Conservation (phyloP, 2,113 vertebrate species). For the Crocuta crocuta region DNA sequence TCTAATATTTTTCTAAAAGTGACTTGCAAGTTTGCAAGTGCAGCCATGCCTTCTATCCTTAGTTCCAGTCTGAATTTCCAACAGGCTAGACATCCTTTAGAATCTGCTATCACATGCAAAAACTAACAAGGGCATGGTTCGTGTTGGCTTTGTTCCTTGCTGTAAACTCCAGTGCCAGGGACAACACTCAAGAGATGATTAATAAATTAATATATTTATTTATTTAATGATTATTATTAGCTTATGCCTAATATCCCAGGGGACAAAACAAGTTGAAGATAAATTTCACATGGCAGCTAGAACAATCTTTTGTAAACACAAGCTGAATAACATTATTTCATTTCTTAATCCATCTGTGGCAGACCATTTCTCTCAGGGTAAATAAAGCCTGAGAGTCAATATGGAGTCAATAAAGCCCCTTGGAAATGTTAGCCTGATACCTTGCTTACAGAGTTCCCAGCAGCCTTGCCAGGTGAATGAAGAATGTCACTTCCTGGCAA, state of each 20-base stretch:
- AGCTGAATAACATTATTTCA: background rate
- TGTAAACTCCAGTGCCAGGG: background rate
- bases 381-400: background rate
- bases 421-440: background rate
- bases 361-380: background rate
- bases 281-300: background rate
- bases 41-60: background rate
- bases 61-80: background rate
- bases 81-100: background rate
- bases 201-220: background rate
- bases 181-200: background rate
- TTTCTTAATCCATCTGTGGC: background rate
- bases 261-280: background rate
- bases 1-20: background rate
- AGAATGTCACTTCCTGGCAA: background rate
- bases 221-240: background rate
- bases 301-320: background rate
- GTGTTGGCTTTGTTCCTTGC: background rate
- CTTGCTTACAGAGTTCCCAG: background rate
- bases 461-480: background rate
- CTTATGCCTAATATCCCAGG: background rate
- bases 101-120: background rate
- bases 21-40: background rate
- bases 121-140: background rate
- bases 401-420: background rate